Evolutionary conservation across 2,797 vertebrate genomes (phyloP).

Genomic region (Pangasius krempfi): DNA sequence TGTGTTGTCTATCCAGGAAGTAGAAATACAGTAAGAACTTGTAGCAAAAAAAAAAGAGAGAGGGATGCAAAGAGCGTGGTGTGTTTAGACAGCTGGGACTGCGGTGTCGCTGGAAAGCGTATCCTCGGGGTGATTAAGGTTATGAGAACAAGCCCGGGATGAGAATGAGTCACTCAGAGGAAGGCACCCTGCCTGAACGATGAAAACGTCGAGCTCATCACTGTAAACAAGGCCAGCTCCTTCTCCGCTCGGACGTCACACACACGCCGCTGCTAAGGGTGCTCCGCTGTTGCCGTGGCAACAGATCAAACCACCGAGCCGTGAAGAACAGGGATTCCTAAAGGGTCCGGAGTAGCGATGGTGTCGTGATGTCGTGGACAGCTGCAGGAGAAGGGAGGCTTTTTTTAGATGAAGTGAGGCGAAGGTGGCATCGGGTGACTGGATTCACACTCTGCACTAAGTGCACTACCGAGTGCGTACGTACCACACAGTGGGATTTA

Average conservation of each 20-base stretch:
- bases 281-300: not conserved
- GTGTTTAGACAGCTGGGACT: constrained; percentile 47
- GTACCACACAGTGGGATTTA: not conserved
- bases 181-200: not conserved
- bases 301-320: not conserved
- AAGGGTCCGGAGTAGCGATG: not conserved
- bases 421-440: not conserved
- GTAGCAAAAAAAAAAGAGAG: not conserved
- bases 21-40: not conserved
- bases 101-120: constrained; percentile 18
- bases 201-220: not conserved
- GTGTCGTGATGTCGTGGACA: constrained; percentile 56
- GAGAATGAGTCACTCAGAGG: not conserved
- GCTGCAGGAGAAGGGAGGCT: constrained; percentile 66
- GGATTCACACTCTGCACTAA: not conserved
- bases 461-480: not conserved
- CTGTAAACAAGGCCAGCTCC: constrained; percentile 9
- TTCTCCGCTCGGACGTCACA: not conserved
- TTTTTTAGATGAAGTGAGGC: constrained; percentile 70
- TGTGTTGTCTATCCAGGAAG: constrained; percentile 12
- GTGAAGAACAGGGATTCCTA: not conserved
- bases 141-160: not conserved
- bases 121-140: not conserved
- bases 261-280: not conserved
- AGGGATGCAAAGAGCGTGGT: constrained; percentile 23